These are phyloP conservation scores for Chionodraco myersi DNA, from an alignment of 2,113 vertebrate species.

Conservation along the genomic window DNA sequence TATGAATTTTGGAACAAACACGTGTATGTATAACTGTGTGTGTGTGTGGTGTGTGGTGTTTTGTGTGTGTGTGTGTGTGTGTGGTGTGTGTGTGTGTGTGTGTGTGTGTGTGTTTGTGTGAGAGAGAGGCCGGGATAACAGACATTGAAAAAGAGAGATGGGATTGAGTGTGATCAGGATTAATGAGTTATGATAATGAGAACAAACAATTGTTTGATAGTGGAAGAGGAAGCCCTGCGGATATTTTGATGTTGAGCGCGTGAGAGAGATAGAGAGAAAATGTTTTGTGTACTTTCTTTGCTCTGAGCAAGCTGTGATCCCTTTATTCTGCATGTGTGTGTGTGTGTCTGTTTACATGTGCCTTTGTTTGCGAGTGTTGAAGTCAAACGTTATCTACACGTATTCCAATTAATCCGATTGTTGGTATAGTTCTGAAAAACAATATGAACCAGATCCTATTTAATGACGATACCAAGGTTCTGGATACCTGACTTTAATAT, in stretches of 20 bases:
- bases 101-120: background rate
- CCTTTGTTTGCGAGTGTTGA: background rate
- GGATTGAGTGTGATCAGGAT: constrained; percentile 70
- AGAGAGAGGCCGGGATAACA: background rate
- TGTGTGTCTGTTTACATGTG: background rate
- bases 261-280: constrained; percentile 18
- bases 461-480: no score
- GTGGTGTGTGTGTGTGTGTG: constrained; percentile 10
- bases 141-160: constrained; percentile 37
- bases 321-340: background rate
- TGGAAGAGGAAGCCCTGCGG: constrained; percentile 64
- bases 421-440: no score
- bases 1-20: constrained; percentile 74
- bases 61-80: background rate
- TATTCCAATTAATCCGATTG: no score
- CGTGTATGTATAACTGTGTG: constrained; percentile 31
- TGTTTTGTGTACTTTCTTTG: constrained; percentile 54
- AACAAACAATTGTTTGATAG: constrained; percentile 76
- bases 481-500: no score
- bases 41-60: no score
- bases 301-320: constrained; percentile 40
- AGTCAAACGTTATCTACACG: no score
- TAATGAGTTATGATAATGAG: constrained; percentile 77
- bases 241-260: constrained; percentile 49
- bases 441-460: no score